Conservation (phyloP, 2,797 vertebrate genomes). For the Etheostoma perlongum region DNA sequence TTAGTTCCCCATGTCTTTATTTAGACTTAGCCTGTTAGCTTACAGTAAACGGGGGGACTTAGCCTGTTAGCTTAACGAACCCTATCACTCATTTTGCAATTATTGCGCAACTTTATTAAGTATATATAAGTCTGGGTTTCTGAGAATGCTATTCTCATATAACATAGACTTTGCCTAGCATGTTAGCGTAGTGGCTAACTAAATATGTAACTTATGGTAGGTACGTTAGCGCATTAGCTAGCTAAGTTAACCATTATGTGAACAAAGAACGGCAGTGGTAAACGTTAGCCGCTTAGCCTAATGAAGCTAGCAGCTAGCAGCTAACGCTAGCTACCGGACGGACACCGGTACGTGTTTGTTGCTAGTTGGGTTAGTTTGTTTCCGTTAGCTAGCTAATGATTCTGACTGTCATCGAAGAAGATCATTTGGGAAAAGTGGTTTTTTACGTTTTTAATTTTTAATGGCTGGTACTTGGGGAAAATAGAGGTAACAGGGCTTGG, state of each 20-base stretch:
- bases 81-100: background rate
- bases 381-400: too few relatives aligned
- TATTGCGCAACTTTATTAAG: background rate
- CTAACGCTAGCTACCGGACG: slow-evolving; percentile 38
- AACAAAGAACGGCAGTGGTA: slow-evolving; percentile 73
- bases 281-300: slow-evolving; percentile 61
- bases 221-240: slow-evolving; percentile 61
- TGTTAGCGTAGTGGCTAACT: background rate
- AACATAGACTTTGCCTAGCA: background rate
- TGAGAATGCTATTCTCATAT: background rate
- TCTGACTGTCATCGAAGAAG: too few relatives aligned
- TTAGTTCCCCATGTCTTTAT: slow-evolving; percentile 61
- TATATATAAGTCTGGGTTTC: background rate
- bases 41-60: slow-evolving; percentile 40
- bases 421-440: accelerated
- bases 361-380: too few relatives aligned
- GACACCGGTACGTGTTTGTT: slow-evolving; percentile 9
- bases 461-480: background rate
- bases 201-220: slow-evolving; percentile 7
- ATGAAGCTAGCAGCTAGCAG: slow-evolving; percentile 66
- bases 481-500: background rate
- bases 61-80: slow-evolving; percentile 49
- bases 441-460: background rate
- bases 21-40: slow-evolving; percentile 69
- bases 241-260: slow-evolving; percentile 48